phyloP scores from a whole-genome alignment of 2,888 invertebrate species.

The Tuta absoluta region DNA sequence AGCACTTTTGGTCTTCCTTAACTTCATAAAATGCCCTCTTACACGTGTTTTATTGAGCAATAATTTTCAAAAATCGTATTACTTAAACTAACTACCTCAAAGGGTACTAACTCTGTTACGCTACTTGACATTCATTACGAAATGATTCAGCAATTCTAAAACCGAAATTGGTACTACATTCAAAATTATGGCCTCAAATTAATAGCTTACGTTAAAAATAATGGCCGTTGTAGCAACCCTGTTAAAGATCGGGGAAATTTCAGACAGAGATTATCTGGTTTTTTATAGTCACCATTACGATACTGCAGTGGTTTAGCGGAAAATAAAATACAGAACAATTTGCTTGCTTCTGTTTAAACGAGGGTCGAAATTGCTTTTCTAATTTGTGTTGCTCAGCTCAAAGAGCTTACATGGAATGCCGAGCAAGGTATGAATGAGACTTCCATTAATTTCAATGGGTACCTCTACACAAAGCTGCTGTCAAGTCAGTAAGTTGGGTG shows the following conservation, averaged over 20 bases:
- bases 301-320: conserved; percentile 24
- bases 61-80: too few species aligned
- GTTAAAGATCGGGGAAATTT: conserved; percentile 19
- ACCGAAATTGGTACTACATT: background rate
- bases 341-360: conserved; percentile 15
- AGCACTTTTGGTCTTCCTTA: too few species aligned
- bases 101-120: too few species aligned
- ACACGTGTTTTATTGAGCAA: too few species aligned
- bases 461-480: background rate
- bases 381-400: background rate
- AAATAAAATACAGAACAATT: conserved; percentile 20
- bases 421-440: background rate
- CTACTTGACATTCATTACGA: background rate
- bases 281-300: conserved; percentile 22
- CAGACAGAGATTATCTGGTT: conserved; percentile 19
- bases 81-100: too few species aligned
- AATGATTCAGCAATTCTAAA: background rate
- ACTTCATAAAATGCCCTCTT: too few species aligned
- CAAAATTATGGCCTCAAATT: background rate
- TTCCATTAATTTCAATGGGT: conserved; percentile 2
- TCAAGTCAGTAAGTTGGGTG: background rate
- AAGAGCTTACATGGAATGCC: background rate
- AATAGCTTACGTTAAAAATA: conserved; percentile 15
- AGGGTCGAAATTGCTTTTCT: conserved; percentile 8
- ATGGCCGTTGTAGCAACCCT: conserved; percentile 13